Percentiles rank a stretch among this genome's conserved stretches.
phyloP scores from a whole-genome alignment of 1,140 invertebrate genomes.

The Anastatus disparis region DNA sequence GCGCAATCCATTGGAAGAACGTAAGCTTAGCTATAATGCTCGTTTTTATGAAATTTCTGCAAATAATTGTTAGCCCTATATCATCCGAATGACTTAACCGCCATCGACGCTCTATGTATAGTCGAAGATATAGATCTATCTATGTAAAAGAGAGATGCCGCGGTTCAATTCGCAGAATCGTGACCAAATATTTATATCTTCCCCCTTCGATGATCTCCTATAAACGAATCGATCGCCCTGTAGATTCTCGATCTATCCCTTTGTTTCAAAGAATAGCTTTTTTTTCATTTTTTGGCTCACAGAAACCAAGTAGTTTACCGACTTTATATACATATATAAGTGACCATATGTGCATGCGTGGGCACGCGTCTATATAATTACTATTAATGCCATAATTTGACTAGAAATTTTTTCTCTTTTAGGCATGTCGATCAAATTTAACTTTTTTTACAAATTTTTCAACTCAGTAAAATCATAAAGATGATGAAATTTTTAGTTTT shows the following conservation, averaged over 20 bases:
- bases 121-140: background rate
- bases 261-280: conserved; percentile 38
- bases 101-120: background rate
- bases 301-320: background rate
- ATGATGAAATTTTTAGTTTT: background rate
- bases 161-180: conserved; percentile 51
- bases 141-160: conserved; percentile 14
- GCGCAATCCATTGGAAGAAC: no score
- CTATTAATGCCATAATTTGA: no score
- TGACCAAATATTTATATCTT: conserved; percentile 46
- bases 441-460: background rate
- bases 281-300: conserved; percentile 39
- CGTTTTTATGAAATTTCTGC: conserved; percentile 1
- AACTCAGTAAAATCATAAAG: background rate
- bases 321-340: background rate
- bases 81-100: conserved; percentile 19
- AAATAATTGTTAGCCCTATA: background rate
- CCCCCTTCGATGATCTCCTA: background rate
- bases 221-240: background rate
- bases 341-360: background rate
- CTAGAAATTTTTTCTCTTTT: background rate
- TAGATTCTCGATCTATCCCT: conserved; percentile 8
- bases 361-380: no score
- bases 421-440: background rate
- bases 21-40: background rate